Percentiles rank a stretch among this genome's conserved stretches.
These are phyloP conservation scores for Carcharodon carcharias DNA, from an alignment of 2,797 vertebrate species.

Conservation along the genomic window DNA sequence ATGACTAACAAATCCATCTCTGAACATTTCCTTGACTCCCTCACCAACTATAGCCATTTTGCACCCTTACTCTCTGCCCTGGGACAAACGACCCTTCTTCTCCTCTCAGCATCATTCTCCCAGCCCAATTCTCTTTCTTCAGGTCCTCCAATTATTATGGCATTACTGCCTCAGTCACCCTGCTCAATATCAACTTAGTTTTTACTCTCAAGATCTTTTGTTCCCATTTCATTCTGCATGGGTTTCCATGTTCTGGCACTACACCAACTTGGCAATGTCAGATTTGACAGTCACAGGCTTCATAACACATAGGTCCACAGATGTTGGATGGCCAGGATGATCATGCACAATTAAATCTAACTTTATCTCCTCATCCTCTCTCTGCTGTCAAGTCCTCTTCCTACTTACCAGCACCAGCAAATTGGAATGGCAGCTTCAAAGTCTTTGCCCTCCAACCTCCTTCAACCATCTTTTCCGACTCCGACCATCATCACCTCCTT, in stretches of 20 bases:
- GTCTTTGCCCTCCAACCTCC: neutral
- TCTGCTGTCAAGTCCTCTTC: neutral
- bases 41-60: neutral
- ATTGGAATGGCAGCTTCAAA: neutral
- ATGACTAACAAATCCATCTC: neutral
- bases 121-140: neutral
- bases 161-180: neutral
- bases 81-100: neutral
- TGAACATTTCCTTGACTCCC: neutral
- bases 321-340: neutral
- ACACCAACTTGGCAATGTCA: neutral
- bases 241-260: neutral
- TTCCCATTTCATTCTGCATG: neutral
- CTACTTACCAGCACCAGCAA: neutral
- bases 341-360: neutral
- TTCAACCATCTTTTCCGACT: neutral
- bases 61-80: neutral
- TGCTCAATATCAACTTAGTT: neutral
- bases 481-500: neutral
- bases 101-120: neutral
- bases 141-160: neutral
- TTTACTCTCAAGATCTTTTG: neutral
- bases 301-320: neutral
- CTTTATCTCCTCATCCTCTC: neutral
- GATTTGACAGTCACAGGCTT: neutral